Conservation (phyloP, 2,113 vertebrate genomes). For the Glaucidium brasilianum region DNA sequence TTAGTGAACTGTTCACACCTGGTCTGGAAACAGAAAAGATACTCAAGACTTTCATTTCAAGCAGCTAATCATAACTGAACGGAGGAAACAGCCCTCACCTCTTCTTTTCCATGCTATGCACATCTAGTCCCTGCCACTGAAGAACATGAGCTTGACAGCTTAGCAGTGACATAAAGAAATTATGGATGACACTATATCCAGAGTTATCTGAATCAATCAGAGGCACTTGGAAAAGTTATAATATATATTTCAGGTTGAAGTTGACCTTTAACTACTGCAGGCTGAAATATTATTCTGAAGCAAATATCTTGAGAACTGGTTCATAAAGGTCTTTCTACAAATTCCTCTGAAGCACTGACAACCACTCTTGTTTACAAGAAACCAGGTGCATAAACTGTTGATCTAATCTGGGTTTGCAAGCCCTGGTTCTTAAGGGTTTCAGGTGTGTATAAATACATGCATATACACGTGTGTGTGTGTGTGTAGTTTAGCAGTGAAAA, state of each 20-base stretch:
- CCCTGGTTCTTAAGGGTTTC: not conserved
- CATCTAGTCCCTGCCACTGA: rapidly evolving
- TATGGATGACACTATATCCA: not conserved
- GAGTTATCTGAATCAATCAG: not conserved
- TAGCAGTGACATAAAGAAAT: not conserved
- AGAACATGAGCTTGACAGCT: not conserved
- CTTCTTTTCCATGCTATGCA: not conserved
- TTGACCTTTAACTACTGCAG: not conserved
- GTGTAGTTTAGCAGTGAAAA: not conserved
- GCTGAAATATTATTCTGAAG: not conserved
- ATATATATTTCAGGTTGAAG: not conserved
- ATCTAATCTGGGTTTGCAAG: not conserved
- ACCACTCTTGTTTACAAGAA: not conserved
- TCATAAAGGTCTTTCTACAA: not conserved
- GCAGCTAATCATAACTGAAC: not conserved
- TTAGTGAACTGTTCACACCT: not conserved
- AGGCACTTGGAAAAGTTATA: not conserved
- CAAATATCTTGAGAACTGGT: not conserved
- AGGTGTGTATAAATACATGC: not conserved
- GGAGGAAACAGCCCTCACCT: not conserved
- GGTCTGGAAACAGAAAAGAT: not conserved
- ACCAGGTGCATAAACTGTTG: not conserved
- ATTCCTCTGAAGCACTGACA: not conserved
- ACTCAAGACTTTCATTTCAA: not conserved
- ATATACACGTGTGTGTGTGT: not conserved